Percentiles rank a stretch among this genome's conserved stretches.
These are phyloP conservation scores for Thaumetopoea pityocampa DNA, from an alignment of 1,140 invertebrate species.

Conservation along the genomic window DNA sequence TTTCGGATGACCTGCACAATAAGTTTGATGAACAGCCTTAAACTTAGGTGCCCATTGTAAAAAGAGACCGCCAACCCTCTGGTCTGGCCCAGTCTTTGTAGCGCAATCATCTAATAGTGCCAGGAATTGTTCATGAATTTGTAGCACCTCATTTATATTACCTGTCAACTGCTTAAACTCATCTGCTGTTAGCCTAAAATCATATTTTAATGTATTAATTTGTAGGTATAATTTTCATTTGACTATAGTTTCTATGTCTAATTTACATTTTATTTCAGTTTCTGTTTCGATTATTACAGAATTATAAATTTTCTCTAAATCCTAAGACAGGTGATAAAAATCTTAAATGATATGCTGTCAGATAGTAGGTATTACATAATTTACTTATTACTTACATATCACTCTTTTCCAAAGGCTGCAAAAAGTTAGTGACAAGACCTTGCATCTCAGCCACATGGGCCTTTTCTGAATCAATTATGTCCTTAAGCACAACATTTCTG, in stretches of 20 bases:
- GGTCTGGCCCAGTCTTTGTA: conserved; percentile 82
- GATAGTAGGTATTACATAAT: no score
- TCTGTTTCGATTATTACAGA: no score
- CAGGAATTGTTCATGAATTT: conserved; percentile 88
- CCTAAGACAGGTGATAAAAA: no score
- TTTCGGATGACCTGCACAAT: conserved; percentile 94
- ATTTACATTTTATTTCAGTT: no score
- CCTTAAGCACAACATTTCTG: conserved; percentile 90
- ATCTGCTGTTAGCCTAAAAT: conserved; percentile 85
- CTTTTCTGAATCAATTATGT: conserved; percentile 94
- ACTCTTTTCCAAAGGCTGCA: conserved; percentile 88
- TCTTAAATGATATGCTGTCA: no score
- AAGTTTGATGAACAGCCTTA: conserved; percentile 90
- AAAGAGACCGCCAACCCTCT: conserved; percentile 94
- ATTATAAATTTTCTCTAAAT: no score
- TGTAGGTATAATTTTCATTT: no score
- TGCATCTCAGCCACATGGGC: conserved; percentile 93
- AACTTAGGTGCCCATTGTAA: conserved; percentile 90
- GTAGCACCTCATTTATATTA: conserved; percentile 91
- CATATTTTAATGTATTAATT: no score
- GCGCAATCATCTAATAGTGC: conserved; percentile 85
- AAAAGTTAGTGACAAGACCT: conserved; percentile 88
- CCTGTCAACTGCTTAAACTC: conserved; percentile 92
- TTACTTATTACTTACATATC: conserved; percentile 84
- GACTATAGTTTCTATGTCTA: no score